These are phyloP conservation scores for Norana najaformis DNA, from an alignment of 2,888 invertebrate species.

Conservation along the genomic window DNA sequence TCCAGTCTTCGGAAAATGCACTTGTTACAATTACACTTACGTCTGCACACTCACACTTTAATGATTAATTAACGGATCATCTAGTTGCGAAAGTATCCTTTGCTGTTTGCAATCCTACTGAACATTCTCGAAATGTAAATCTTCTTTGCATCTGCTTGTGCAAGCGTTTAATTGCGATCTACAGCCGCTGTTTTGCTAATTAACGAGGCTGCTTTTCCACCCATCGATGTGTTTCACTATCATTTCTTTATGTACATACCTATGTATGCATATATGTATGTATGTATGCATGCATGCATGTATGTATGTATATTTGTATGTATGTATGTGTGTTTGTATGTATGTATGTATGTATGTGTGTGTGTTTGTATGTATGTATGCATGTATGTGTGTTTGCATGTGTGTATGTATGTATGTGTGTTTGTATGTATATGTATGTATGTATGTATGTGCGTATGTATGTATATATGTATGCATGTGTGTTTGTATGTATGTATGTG, in stretches of 20 bases:
- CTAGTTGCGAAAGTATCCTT: background rate
- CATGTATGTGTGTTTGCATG: background rate
- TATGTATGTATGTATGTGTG: background rate
- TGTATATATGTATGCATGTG: background rate
- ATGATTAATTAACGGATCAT: background rate
- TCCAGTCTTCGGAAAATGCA: no score
- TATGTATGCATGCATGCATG: no score
- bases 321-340: background rate
- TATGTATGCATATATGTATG: no score
- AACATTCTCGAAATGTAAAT: background rate
- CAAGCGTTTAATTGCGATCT: background rate
- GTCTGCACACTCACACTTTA: background rate
- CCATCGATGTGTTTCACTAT: no score
- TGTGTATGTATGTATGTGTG: no score
- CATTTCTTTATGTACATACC: no score
- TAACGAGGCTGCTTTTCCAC: background rate
- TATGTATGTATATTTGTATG: no score
- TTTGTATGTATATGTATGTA: no score
- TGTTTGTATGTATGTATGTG: background rate
- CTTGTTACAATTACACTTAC: background rate
- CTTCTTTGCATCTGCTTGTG: background rate
- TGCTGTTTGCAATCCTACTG: background rate
- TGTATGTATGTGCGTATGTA: no score
- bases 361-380: slow-evolving; percentile 9
- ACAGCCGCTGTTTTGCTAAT: background rate